These are phyloP conservation scores for Sula dactylatra DNA, from an alignment of 2,113 vertebrate genomes.

Conservation along the genomic window DNA sequence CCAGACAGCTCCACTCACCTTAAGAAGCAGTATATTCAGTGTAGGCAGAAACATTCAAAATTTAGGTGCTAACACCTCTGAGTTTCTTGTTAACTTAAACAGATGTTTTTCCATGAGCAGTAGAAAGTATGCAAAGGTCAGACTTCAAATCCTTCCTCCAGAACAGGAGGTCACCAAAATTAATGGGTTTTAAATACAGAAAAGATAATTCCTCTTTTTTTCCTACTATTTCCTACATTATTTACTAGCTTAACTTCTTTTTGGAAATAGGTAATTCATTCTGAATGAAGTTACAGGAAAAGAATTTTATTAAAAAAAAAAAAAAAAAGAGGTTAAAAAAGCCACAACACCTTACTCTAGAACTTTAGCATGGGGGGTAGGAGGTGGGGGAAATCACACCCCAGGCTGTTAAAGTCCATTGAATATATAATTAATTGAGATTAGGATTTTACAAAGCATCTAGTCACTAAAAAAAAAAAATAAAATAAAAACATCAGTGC, in stretches of 20 bases:
- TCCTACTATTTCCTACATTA: not conserved
- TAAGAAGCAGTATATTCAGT: rapidly evolving
- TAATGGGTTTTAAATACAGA: not conserved
- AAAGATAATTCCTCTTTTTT: not conserved
- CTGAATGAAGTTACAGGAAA: not conserved
- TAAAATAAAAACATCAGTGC: too few species aligned
- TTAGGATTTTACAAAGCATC: not conserved
- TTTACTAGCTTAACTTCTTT: not conserved
- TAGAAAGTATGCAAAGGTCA: not conserved
- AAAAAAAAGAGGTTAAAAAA: too few species aligned
- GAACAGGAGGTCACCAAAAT: not conserved
- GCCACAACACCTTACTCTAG: not conserved
- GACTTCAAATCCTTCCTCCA: not conserved
- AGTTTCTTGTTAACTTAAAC: not conserved
- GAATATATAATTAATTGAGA: not conserved
- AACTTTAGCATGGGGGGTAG: not conserved
- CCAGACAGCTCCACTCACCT: not conserved
- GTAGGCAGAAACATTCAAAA: not conserved
- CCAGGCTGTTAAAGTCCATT: not conserved
- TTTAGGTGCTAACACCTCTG: not conserved
- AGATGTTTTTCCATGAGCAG: not conserved
- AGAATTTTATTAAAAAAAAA: too few species aligned
- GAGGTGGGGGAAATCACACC: too few species aligned
- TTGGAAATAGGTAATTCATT: not conserved
- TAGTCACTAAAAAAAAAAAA: not conserved